These are phyloP conservation scores for Sarcophilus harrisii DNA, from an alignment of 2,797 vertebrate genomes.

Conservation along the genomic window DNA sequence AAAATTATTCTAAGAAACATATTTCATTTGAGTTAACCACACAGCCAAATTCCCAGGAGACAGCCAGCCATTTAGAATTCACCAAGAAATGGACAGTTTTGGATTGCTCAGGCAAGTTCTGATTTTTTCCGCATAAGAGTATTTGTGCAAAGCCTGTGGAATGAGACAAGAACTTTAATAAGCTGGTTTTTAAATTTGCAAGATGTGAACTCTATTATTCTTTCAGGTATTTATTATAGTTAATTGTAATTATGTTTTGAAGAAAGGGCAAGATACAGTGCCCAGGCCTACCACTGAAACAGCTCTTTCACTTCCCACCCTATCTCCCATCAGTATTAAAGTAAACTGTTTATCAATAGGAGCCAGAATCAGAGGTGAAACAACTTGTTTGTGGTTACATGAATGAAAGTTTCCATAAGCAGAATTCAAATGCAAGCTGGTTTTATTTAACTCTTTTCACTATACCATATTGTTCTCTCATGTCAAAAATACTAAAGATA, in stretches of 20 bases:
- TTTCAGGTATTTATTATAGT: slow-evolving; percentile 1
- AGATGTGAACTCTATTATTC: neutral
- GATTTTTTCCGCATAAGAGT: neutral
- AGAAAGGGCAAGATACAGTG: neutral
- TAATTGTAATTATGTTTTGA: neutral
- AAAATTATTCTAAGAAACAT: neutral
- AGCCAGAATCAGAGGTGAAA: neutral
- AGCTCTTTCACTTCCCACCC: neutral
- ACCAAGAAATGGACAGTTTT: neutral
- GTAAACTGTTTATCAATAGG: neutral
- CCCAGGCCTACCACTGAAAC: neutral
- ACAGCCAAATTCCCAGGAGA: neutral
- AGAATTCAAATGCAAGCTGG: neutral
- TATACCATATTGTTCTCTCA: neutral
- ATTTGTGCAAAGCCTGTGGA: slow-evolving; percentile 12
- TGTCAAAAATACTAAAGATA: neutral
- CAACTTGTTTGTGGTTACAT: neutral
- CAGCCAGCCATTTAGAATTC: neutral
- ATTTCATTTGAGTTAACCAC: neutral
- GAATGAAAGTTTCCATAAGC: neutral
- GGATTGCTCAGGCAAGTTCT: neutral
- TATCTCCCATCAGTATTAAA: neutral
- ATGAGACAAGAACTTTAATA: slow-evolving; percentile 21
- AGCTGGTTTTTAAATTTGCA: slow-evolving; percentile 22
- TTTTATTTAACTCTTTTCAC: neutral